These are phyloP conservation scores for Pterobdella sp. DNA, from an alignment of 2,888 invertebrate genomes.

Conservation along the genomic window DNA sequence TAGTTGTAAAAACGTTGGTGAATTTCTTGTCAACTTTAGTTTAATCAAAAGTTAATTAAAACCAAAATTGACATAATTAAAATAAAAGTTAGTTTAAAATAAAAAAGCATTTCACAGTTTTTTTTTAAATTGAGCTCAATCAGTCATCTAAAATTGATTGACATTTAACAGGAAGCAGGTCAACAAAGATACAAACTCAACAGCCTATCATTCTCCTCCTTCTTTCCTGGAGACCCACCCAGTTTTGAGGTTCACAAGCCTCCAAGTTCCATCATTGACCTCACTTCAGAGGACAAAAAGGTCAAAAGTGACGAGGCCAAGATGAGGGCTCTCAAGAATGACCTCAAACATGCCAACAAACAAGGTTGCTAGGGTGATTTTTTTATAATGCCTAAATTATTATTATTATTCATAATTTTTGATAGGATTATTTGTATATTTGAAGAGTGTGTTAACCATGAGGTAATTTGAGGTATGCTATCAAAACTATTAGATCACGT, in stretches of 20 bases:
- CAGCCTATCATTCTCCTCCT: slow-evolving; percentile 65
- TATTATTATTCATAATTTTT: neutral
- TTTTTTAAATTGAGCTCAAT: too few species aligned
- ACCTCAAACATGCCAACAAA: slow-evolving; percentile 26
- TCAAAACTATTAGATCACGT: too few species aligned
- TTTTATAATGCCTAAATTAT: neutral
- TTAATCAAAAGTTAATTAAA: too few species aligned
- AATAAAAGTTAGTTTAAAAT: too few species aligned
- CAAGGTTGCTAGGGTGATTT: slow-evolving; percentile 26
- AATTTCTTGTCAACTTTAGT: too few species aligned
- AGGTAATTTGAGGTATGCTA: too few species aligned
- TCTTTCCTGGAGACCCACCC: slow-evolving; percentile 74
- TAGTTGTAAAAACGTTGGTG: too few species aligned
- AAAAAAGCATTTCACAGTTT: too few species aligned
- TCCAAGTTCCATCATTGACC: slow-evolving; percentile 37
- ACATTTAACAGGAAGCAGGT: slow-evolving; percentile 1
- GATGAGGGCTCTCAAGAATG: neutral
- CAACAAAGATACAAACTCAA: slow-evolving; percentile 58
- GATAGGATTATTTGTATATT: too few species aligned
- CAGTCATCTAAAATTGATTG: too few species aligned
- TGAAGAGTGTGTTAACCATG: neutral
- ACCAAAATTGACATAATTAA: too few species aligned
- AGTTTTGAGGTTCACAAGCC: slow-evolving; percentile 55
- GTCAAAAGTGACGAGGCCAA: neutral
- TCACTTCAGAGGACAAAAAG: slow-evolving; percentile 28